Conservation (phyloP, 1,140 invertebrate genomes). For the Laodelphax striatellus region DNA sequence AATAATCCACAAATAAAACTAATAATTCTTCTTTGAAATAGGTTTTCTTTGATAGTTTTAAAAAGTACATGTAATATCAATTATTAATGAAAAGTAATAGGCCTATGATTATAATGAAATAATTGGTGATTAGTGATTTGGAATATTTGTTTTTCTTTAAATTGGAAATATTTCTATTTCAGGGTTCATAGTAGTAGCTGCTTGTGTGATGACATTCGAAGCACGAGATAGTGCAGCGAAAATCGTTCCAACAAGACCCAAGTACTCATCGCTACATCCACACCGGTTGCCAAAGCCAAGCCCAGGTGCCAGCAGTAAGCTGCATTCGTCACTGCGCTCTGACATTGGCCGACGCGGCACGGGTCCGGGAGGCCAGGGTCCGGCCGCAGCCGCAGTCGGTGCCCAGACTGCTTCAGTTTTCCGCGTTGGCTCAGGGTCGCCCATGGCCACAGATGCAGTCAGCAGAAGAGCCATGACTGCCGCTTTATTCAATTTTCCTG, state of each 20-base stretch:
- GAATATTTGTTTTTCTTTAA: too few relatives aligned
- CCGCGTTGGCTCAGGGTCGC: neutral
- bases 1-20: too few relatives aligned
- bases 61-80: too few relatives aligned
- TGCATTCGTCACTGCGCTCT: slow-evolving; percentile 14
- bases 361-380: too few relatives aligned
- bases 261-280: slow-evolving; percentile 18
- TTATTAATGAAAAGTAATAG: too few relatives aligned
- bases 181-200: slow-evolving; percentile 86
- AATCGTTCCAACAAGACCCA: slow-evolving; percentile 57
- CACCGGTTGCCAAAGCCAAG: slow-evolving; percentile 16
- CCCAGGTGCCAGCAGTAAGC: slow-evolving; percentile 8
- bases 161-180: slow-evolving; percentile 21
- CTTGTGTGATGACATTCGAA: slow-evolving; percentile 91
- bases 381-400: neutral
- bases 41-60: too few relatives aligned
- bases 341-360: slow-evolving; percentile 14
- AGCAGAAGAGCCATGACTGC: slow-evolving; percentile 50
- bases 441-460: slow-evolving; percentile 12
- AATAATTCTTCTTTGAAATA: too few relatives aligned
- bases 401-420: neutral
- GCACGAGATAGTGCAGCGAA: slow-evolving; percentile 77
- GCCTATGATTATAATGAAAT: too few relatives aligned
- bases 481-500: slow-evolving; percentile 56
- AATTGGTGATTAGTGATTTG: too few relatives aligned